phyloP scores from a whole-genome alignment of 2,797 vertebrate genomes.

The Yasuhikotakia modesta region DNA sequence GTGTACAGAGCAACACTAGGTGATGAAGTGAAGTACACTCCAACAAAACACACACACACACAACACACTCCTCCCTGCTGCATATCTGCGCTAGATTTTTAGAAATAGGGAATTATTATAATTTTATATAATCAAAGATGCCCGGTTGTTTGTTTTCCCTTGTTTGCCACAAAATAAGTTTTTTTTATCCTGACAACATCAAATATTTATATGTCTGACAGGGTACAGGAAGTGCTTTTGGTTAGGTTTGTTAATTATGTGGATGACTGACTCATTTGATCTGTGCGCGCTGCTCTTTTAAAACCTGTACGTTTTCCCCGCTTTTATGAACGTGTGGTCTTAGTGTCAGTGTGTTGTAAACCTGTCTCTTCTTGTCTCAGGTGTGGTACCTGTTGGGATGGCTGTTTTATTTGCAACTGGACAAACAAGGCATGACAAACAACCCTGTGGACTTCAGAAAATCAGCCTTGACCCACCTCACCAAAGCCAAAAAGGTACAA shows the following conservation, averaged over 20 bases:
- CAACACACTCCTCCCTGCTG: slow-evolving; percentile 8
- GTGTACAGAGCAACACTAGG: slow-evolving; percentile 33
- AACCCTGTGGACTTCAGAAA: slow-evolving; percentile 69
- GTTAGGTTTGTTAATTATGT: slow-evolving; percentile 22
- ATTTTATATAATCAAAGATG: slow-evolving; percentile 19
- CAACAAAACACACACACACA: slow-evolving; percentile 25
- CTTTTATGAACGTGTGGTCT: not conserved
- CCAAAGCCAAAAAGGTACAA: slow-evolving; percentile 78
- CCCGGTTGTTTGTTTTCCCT: slow-evolving; percentile 3
- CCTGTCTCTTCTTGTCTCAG: slow-evolving; percentile 66
- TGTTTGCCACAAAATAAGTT: slow-evolving; percentile 13
- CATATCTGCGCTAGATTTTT: slow-evolving; percentile 13
- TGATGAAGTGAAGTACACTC: slow-evolving; percentile 37
- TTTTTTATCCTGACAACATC: not conserved
- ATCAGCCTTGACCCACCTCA: slow-evolving; percentile 75
- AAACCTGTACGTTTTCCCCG: not conserved
- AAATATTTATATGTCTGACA: slow-evolving; percentile 14
- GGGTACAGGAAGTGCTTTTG: slow-evolving; percentile 1
- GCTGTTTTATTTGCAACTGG: slow-evolving; percentile 78
- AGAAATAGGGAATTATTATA: slow-evolving; percentile 12
- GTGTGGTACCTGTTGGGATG: slow-evolving; percentile 82
- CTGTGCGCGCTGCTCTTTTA: not conserved
- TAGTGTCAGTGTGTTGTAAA: not conserved
- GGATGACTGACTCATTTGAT: slow-evolving; percentile 4
- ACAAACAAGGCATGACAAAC: slow-evolving; percentile 67